Conservation (phyloP, 2,113 vertebrate species). For the Melospiza melodia region DNA sequence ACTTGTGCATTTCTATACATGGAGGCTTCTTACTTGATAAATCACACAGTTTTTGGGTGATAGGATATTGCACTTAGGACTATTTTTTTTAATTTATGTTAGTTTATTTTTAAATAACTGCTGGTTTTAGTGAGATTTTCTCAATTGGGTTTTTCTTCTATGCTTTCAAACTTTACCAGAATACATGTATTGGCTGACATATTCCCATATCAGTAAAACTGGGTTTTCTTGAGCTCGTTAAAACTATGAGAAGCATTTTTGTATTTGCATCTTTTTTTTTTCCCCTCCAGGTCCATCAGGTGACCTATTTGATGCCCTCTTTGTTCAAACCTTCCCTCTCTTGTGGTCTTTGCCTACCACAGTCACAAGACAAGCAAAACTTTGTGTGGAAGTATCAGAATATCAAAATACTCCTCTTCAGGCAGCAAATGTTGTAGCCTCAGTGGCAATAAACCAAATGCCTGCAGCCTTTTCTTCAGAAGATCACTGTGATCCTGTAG, state of each 20-base stretch:
- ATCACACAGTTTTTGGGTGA: not conserved
- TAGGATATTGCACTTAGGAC: not conserved
- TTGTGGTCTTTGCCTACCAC: not conserved
- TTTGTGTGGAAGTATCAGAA: not conserved
- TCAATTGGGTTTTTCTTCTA: not conserved
- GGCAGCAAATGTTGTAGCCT: not conserved
- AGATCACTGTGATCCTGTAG: not conserved
- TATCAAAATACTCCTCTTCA: not conserved
- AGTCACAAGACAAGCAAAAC: not conserved
- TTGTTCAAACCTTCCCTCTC: not conserved
- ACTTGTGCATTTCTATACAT: not conserved
- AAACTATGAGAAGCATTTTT: not conserved
- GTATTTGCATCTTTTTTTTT: not conserved
- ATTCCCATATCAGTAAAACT: not conserved
- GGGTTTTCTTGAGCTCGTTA: not conserved
- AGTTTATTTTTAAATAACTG: not conserved
- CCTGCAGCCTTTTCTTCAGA: not conserved
- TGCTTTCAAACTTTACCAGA: not conserved
- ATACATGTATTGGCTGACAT: not conserved
- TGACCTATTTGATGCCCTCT: fast-evolving
- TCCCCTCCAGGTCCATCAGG: not conserved
- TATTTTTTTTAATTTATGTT: not conserved
- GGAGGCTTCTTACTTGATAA: not conserved
- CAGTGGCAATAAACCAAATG: not conserved
- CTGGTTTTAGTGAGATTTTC: not conserved